A percentile compares a stretch with the other conserved stretches of the same genome.
Evolutionary conservation across 2,113 vertebrate species (phyloP).

Genomic region (Mystacornis crossleyi): DNA sequence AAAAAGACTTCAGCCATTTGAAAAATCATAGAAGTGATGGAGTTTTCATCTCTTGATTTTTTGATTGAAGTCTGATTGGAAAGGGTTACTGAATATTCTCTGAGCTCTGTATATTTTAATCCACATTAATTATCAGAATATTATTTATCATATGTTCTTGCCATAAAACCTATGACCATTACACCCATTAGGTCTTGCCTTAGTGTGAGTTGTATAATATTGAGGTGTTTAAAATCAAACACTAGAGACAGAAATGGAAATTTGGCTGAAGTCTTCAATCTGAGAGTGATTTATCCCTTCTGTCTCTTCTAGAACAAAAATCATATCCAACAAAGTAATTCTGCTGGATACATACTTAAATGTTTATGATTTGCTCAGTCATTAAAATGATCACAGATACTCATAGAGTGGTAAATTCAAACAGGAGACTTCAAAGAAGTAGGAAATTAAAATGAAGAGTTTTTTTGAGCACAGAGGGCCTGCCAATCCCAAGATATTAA

Average conservation of each 20-base stretch:
- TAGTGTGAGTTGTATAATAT: neutral
- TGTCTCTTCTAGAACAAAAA: neutral
- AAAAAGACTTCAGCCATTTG: neutral
- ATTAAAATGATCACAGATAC: neutral
- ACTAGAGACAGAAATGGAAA: neutral
- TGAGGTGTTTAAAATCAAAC: neutral
- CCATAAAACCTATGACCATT: neutral
- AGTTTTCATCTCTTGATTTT: neutral
- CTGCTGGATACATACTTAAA: neutral
- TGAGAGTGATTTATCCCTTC: neutral
- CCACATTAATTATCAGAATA: neutral
- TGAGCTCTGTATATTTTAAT: neutral
- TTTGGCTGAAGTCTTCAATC: neutral
- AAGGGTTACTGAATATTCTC: neutral
- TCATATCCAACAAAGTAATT: neutral
- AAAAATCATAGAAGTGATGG: neutral
- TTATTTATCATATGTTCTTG: neutral
- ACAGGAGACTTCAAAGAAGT: fast-evolving
- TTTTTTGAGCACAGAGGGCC: neutral
- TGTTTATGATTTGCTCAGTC: neutral
- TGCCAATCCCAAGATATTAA: neutral
- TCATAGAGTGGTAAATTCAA: too few species aligned
- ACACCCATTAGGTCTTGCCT: fast-evolving
- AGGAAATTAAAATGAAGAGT: neutral
- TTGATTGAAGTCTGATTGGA: neutral